phyloP scores from a whole-genome alignment of 2,113 vertebrate genomes.

The Saccopteryx bilineata region DNA sequence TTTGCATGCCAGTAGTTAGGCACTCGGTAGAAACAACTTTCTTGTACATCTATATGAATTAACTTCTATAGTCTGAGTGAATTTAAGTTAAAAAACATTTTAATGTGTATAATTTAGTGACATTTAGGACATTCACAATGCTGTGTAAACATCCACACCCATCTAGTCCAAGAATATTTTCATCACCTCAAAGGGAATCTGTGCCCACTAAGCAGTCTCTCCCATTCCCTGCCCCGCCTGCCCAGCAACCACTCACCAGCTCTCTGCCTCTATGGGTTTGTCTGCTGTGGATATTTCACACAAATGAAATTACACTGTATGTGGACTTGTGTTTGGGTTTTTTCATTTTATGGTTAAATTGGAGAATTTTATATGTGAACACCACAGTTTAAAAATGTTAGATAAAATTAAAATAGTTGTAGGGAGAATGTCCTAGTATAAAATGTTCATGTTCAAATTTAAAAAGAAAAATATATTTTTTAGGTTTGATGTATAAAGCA shows the following conservation, averaged over 20 bases:
- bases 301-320: neutral
- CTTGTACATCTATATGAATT: neutral
- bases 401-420: constrained; percentile 20
- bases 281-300: neutral
- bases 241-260: neutral
- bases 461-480: neutral
- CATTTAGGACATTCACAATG: neutral
- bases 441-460: constrained; percentile 45
- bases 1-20: neutral
- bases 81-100: constrained; percentile 26
- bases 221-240: rapidly evolving
- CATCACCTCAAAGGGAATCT: neutral
- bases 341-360: neutral
- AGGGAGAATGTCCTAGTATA: neutral
- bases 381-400: neutral
- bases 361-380: neutral
- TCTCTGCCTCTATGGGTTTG: neutral
- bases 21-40: neutral
- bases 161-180: neutral
- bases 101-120: neutral
- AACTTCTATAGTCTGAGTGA: constrained; percentile 4
- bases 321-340: neutral
- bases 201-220: too few relatives aligned
- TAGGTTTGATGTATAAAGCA: neutral
- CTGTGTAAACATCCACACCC: neutral